These are phyloP conservation scores for Nomada goodeniana DNA, from an alignment of 2,888 invertebrate species.

Conservation along the genomic window DNA sequence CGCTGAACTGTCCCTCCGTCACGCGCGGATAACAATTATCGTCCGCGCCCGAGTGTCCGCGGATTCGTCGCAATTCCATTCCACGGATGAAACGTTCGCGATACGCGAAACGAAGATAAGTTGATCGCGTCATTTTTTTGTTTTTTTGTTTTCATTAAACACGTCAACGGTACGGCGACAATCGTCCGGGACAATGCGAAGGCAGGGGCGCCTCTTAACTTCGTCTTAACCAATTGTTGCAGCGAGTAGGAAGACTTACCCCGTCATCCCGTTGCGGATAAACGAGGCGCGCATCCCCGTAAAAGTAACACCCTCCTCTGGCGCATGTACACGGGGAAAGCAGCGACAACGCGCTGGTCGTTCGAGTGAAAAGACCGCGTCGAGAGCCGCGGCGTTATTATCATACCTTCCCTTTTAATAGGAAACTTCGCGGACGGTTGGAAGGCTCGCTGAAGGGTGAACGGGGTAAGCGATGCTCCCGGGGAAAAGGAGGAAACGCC, in stretches of 20 bases:
- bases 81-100: too few species aligned
- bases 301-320: conserved; percentile 48
- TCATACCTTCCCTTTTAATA: conserved; percentile 71
- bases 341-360: conserved; percentile 61
- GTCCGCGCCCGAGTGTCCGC: conserved; percentile 2
- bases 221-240: conserved; percentile 52
- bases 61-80: neutral
- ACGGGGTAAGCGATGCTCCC: conserved; percentile 69
- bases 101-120: too few species aligned
- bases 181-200: conserved; percentile 6
- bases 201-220: conserved; percentile 32
- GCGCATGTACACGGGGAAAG: neutral
- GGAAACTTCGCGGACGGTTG: conserved; percentile 68
- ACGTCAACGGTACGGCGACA: too few species aligned
- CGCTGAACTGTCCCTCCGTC: conserved; percentile 22
- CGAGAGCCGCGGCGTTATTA: conserved; percentile 70
- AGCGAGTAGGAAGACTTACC: conserved; percentile 39
- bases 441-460: conserved; percentile 67
- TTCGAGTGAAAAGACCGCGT: conserved; percentile 70
- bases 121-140: neutral
- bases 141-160: too few species aligned
- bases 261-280: conserved; percentile 50
- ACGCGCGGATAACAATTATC: conserved; percentile 43
- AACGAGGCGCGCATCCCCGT: conserved; percentile 58
- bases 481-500: conserved; percentile 44